Percentiles rank a stretch among this genome's conserved stretches.
phyloP scores from a whole-genome alignment of 2,797 vertebrate genomes.

The Lates japonicus region DNA sequence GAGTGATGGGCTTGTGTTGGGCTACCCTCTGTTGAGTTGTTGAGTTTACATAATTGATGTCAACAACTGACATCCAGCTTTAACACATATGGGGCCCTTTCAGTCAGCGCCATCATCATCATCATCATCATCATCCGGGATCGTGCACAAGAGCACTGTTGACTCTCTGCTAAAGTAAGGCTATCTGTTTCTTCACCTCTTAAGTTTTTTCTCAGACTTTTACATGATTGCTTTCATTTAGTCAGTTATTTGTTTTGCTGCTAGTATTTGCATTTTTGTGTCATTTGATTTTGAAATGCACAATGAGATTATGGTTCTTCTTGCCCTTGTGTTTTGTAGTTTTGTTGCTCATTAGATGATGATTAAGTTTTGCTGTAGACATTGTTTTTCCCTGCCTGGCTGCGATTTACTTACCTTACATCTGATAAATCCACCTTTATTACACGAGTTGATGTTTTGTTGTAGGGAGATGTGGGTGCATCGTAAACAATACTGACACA shows the following conservation, averaged over 20 bases:
- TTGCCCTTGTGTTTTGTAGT: neutral
- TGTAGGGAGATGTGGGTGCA: neutral
- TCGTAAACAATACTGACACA: constrained; percentile 24
- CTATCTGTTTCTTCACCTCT: neutral
- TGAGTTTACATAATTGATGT: neutral
- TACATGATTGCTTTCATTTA: neutral
- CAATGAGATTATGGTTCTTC: neutral
- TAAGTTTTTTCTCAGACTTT: constrained; percentile 1
- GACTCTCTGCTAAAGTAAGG: neutral
- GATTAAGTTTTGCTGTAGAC: neutral
- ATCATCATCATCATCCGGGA: neutral
- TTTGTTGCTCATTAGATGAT: neutral
- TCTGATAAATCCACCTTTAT: constrained; percentile 22
- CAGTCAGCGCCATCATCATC: neutral
- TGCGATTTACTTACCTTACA: constrained; percentile 22
- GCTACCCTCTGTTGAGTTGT: neutral
- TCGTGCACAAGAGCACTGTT: neutral
- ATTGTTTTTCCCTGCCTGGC: neutral
- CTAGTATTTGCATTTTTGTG: neutral
- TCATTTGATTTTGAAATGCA: neutral
- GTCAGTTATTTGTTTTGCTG: neutral
- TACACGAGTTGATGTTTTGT: constrained; percentile 1
- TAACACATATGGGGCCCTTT: neutral
- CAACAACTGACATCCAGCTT: neutral
- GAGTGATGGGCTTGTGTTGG: neutral